Conservation (phyloP, 2,888 invertebrate genomes). For the Atrina japonica region DNA sequence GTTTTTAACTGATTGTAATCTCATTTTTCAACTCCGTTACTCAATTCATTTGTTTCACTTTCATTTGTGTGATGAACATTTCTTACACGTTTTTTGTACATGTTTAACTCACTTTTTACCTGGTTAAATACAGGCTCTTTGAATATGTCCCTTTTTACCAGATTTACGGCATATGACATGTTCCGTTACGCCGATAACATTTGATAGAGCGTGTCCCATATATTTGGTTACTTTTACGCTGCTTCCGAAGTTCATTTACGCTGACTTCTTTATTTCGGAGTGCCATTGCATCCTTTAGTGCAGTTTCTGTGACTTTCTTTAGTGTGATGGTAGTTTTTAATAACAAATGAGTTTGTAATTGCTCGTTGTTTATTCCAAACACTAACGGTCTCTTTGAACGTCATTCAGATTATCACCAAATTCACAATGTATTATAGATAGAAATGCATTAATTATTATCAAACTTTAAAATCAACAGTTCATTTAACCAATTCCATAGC, state of each 20-base stretch:
- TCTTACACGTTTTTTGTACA: background rate
- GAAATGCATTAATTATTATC: background rate
- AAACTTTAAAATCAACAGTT: too few species aligned
- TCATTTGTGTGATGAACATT: background rate
- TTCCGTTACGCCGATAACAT: constrained; percentile 3
- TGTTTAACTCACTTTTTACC: too few species aligned
- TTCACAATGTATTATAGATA: constrained; percentile 1
- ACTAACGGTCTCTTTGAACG: background rate
- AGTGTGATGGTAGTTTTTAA: constrained; percentile 1
- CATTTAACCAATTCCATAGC: too few species aligned
- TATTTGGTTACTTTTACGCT: background rate
- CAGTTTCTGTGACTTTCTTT: constrained; percentile 1
- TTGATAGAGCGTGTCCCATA: background rate
- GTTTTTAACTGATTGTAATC: background rate
- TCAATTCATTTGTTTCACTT: background rate
- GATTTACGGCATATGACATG: background rate
- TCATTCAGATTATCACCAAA: too few species aligned
- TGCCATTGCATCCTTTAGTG: background rate
- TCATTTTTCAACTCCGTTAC: background rate
- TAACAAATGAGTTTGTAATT: background rate
- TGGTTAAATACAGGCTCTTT: too few species aligned
- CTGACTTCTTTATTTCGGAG: background rate
- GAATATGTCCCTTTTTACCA: background rate
- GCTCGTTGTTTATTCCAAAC: constrained; percentile 4
- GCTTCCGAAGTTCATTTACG: background rate